These are phyloP conservation scores for Lasaia peninsularis DNA, from an alignment of 1,140 invertebrate genomes.

Conservation along the genomic window DNA sequence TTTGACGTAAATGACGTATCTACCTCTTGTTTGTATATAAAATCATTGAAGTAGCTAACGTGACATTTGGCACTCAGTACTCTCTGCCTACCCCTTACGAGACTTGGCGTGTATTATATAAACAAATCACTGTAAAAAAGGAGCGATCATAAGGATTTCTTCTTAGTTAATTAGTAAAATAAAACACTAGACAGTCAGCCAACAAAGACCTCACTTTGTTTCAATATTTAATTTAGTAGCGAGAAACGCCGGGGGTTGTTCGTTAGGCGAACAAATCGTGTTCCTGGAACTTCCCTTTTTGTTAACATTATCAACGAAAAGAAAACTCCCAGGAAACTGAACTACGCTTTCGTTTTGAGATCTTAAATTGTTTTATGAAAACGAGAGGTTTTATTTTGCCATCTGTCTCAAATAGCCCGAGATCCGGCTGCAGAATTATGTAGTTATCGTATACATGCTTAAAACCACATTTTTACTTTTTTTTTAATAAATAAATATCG, in stretches of 20 bases:
- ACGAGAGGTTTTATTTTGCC: not conserved
- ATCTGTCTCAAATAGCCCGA: too few species aligned
- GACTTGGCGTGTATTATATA: not conserved
- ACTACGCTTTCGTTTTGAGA: not conserved
- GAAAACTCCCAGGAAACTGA: not conserved
- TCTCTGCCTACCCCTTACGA: too few species aligned
- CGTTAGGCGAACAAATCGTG: constrained; percentile 17
- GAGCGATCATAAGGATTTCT: not conserved
- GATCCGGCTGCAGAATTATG: too few species aligned
- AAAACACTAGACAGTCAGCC: not conserved
- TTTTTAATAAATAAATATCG: too few species aligned
- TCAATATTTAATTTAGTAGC: constrained; percentile 24
- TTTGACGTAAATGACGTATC: too few species aligned
- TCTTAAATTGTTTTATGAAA: constrained; percentile 5
- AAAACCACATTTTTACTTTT: too few species aligned
- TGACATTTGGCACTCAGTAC: too few species aligned
- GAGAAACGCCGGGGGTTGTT: constrained; percentile 15
- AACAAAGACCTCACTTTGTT: constrained; percentile 9
- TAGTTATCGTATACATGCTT: too few species aligned
- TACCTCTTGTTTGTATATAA: too few species aligned
- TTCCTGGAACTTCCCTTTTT: constrained; percentile 11
- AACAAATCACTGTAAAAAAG: not conserved
- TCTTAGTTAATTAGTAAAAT: not conserved
- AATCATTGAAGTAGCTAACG: too few species aligned
- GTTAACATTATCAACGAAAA: constrained; percentile 12